Percentiles rank a stretch among this genome's conserved stretches.
phyloP scores from a whole-genome alignment of 2,888 invertebrate genomes.

The Zhengitettix transpicula region DNA sequence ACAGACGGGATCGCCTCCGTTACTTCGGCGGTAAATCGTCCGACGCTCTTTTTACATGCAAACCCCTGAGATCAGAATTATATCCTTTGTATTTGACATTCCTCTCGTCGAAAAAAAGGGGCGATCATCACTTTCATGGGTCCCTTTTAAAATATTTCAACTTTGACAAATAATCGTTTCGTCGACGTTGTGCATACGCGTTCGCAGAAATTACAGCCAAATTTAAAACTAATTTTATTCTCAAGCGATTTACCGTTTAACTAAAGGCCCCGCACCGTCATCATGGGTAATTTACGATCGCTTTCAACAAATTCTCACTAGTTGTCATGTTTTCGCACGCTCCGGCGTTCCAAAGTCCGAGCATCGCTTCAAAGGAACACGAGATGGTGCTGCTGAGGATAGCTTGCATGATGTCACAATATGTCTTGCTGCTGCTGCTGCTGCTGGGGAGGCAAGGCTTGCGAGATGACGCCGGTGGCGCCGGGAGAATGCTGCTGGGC shows the following conservation, averaged over 20 bases:
- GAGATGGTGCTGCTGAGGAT: slow-evolving; percentile 13
- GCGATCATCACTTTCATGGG: background rate
- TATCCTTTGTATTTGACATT: background rate
- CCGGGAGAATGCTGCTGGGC: slow-evolving; percentile 9
- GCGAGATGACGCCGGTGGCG: slow-evolving; percentile 8
- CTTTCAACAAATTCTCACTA: slow-evolving; percentile 5
- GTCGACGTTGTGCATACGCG: background rate
- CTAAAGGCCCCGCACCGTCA: slow-evolving; percentile 1
- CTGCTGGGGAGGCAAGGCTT: slow-evolving; percentile 7
- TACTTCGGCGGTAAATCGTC: background rate
- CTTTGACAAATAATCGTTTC: slow-evolving; percentile 12
- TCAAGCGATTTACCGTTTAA: slow-evolving; percentile 4
- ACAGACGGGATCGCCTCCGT: background rate
- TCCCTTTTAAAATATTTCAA: slow-evolving; percentile 5
- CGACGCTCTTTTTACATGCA: slow-evolving; percentile 1
- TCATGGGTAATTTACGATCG: no score
- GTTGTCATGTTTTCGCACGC: slow-evolving; percentile 5
- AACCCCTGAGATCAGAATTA: slow-evolving; percentile 8
- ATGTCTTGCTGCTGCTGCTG: slow-evolving; percentile 12
- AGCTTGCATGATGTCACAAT: slow-evolving; percentile 17
- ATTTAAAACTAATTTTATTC: background rate
- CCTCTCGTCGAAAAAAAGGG: background rate
- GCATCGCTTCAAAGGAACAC: slow-evolving; percentile 14
- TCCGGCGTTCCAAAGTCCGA: background rate
- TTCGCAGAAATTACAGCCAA: background rate